Base-by-base conservation (phyloP, 2,113 vertebrate species). In the Agapornis roseicollis region DNA sequence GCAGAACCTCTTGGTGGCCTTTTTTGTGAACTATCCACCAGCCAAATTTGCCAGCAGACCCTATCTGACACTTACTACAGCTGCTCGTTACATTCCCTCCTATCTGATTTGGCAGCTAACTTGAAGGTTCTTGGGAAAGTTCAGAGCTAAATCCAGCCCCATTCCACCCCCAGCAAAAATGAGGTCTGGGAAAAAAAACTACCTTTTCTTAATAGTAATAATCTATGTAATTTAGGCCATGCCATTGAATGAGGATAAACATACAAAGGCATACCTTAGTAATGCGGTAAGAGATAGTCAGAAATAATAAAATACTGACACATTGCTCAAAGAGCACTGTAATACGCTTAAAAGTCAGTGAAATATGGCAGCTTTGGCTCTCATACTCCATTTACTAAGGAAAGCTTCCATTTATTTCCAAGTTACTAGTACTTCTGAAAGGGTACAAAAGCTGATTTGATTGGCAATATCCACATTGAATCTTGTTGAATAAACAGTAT, bases 401-500 rank as follows among this genome's bases (percentile, higher is more conserved):
- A 93, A 72, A 63, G 28, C 71, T 91, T 85, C 69, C 20, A 17
- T 89, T 85, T 84, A 50, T 80, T 96, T 89, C 70, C 25, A 86
- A 87, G 66, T 90, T 60, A 72, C 66, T 85, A 10, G 80, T 85
- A 46, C 47, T 91, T 29, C 71, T 65, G 33, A 85, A 89, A 44
- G 49, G 15, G 12, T 61, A 70, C 77, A 27, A 63, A 79, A 93
- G 68, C 74, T 89, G 77, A 93, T 84, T 82, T 76, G 79, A 73
- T 80, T 93, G 79, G 77, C 89, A 91, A n/a, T 70, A 60, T 90
- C 52, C 50, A 80, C 76, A 84, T 1, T 71, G 49, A 92, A 68
- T 88, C 68, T 88, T 58, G 66, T 70, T 83, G 87, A 96, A 92
- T 91, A 94, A 93, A 96, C 20, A 79, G 69, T 53, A 71, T 76